Evolutionary conservation across 2,888 invertebrate genomes (phyloP).

Genomic region (Alentia gelatinosa): DNA sequence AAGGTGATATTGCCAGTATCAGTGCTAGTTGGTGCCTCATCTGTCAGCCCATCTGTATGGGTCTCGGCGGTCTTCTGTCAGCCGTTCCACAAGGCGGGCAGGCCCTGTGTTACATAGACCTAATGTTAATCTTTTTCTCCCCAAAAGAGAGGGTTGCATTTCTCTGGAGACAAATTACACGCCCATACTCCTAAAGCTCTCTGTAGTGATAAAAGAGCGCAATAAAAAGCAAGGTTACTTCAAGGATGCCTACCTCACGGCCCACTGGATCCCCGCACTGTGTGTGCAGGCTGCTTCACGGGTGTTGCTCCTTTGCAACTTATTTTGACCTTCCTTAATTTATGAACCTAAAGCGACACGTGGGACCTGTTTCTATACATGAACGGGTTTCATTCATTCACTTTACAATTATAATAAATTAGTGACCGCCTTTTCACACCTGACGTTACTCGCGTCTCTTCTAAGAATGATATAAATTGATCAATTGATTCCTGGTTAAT

Average conservation of each 20-base stretch:
- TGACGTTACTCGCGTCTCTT: too few species aligned
- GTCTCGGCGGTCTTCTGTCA: neutral
- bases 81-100: neutral
- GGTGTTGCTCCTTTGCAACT: too few species aligned
- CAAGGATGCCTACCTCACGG: neutral
- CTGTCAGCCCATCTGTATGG: neutral
- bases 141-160: neutral
- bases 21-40: neutral
- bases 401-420: too few species aligned
- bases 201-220: neutral
- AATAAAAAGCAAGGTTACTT: neutral
- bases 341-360: too few species aligned
- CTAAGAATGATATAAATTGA: too few species aligned
- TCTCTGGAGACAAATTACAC: conserved; percentile 45
- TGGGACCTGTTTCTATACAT: too few species aligned
- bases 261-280: neutral
- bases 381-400: too few species aligned
- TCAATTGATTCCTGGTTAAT: too few species aligned
- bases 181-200: neutral
- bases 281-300: too few species aligned
- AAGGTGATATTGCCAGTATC: conserved; percentile 12
- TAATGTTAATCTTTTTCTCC: neutral
- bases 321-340: too few species aligned
- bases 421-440: too few species aligned
- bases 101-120: neutral